Percentiles rank a stretch among this genome's conserved stretches.
phyloP scores from a whole-genome alignment of 1,140 invertebrate species.

The Nymphalis io region DNA sequence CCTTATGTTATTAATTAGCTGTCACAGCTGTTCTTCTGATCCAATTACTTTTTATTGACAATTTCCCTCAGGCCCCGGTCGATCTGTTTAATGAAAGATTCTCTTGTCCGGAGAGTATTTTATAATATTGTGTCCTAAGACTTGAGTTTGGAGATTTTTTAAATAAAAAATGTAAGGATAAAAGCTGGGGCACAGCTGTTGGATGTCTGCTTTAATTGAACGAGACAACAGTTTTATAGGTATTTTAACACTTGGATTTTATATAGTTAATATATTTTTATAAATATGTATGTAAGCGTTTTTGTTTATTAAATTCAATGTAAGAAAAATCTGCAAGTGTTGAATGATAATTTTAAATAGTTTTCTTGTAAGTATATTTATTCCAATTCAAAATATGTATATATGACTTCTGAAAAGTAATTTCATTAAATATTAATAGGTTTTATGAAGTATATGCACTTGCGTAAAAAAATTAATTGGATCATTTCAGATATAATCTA shows the following conservation, averaged over 20 bases:
- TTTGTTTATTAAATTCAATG: too few relatives aligned
- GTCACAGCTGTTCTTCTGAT: constrained; percentile 39
- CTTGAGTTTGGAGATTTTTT: background rate
- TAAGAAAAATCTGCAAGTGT: too few relatives aligned
- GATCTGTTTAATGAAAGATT: constrained; percentile 14
- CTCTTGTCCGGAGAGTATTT: background rate
- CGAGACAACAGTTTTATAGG: constrained; percentile 1
- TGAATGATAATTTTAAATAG: too few relatives aligned
- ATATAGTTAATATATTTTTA: background rate
- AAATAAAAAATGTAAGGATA: background rate
- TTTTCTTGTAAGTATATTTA: too few relatives aligned
- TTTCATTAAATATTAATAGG: too few relatives aligned
- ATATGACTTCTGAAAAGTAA: too few relatives aligned
- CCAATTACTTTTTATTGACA: constrained; percentile 54
- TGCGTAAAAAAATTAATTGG: too few relatives aligned
- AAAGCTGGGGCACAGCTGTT: background rate
- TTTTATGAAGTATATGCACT: too few relatives aligned
- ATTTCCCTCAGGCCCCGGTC: constrained; percentile 29
- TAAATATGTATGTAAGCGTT: background rate
- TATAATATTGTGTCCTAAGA: background rate
- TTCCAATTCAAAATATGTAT: too few relatives aligned
- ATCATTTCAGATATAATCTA: too few relatives aligned
- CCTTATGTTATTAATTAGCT: constrained; percentile 41
- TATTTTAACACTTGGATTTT: background rate
- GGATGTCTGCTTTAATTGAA: constrained; percentile 1